Percentiles rank a stretch among this genome's conserved stretches.
Evolutionary conservation across 2,888 invertebrate genomes (phyloP).

Genomic region (Drosophila basisetae): DNA sequence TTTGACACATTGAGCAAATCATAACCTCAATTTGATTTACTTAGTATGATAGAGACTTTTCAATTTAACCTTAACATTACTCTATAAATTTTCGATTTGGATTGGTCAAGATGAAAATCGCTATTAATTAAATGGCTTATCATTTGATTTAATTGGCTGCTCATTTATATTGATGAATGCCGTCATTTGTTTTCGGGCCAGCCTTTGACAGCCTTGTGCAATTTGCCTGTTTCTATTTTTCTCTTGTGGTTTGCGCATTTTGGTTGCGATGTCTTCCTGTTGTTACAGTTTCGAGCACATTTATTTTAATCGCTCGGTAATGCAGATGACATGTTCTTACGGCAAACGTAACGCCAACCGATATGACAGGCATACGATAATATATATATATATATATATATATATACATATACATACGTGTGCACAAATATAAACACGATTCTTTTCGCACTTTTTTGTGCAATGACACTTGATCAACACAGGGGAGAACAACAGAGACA

Average conservation of each 20-base stretch:
- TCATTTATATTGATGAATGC: slow-evolving; percentile 31
- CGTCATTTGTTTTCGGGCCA: slow-evolving; percentile 30
- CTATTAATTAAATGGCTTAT: slow-evolving; percentile 9
- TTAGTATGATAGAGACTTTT: neutral
- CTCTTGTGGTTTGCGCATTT: slow-evolving; percentile 24
- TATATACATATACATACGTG: neutral
- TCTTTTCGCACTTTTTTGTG: neutral
- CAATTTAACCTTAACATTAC: neutral
- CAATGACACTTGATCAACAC: slow-evolving; percentile 1
- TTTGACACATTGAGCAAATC: neutral
- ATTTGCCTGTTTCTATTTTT: neutral
- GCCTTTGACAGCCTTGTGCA: slow-evolving; percentile 32
- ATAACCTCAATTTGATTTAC: neutral
- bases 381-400: neutral
- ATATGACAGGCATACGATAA: slow-evolving; percentile 14
- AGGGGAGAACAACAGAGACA: neutral
- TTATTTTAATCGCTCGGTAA: slow-evolving; percentile 49
- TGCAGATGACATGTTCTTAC: slow-evolving; percentile 39
- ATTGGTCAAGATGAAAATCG: neutral
- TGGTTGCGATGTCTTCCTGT: slow-evolving; percentile 52
- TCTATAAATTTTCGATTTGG: neutral
- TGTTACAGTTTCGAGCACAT: slow-evolving; percentile 48
- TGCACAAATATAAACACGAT: neutral
- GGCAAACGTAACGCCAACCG: slow-evolving; percentile 14
- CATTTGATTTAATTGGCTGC: slow-evolving; percentile 22